Base-by-base conservation (phyloP, 2,797 vertebrate genomes). In the Arrhamphus sclerolepis region DNA sequence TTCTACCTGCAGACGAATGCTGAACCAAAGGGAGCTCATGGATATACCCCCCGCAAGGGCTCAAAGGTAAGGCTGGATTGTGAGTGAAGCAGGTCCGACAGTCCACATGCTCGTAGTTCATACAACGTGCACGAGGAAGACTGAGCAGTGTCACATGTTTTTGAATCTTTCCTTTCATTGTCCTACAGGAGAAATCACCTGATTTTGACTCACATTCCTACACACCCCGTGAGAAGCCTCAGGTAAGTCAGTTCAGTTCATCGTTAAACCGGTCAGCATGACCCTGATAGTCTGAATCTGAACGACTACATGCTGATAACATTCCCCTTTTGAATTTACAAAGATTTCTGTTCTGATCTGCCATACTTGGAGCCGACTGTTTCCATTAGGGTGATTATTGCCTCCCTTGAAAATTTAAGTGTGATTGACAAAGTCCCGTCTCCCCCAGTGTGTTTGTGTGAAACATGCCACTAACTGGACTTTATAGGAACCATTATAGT, bases 1-100 rank as follows among this genome's bases (percentile, higher is more conserved):
- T 4, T 5, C n/a, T 44, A 42, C 17, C 50, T 21, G 38, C 49
- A 83, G 72, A 14, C 2, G 14, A 34, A 54, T 0, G 39, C 55
- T 2, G 71, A 80, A 16, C 51, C 2, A 13, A 88, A 74, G 63
- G 78, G 80, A 49, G 82, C 78, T 0, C 31, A 70, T 5, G 83
- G 86, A n/a, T 61, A 77, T 7, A 67, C 86, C 0, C 47, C 77
- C 28, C 71, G 29, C 13, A 81, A 74, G 64, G 31, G 50, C 34
- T 76, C 82, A 9, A 86, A 89, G 84, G 87, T 89, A 55, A 0
- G 34, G 46, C 3, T 1, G 1, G 34, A 31, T 44, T 47, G 5
- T 46, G 6, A 46, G 4, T 41, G 2, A 3, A 1, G 9, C 11
- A 46, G 16, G 2, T 18, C 20, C 38, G 13, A 1, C 20, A 1